A percentile compares a stretch with the other conserved stretches of the same genome.
Conservation (phyloP, 1,140 invertebrate genomes). For the Diabrotica undecimpunctata region DNA sequence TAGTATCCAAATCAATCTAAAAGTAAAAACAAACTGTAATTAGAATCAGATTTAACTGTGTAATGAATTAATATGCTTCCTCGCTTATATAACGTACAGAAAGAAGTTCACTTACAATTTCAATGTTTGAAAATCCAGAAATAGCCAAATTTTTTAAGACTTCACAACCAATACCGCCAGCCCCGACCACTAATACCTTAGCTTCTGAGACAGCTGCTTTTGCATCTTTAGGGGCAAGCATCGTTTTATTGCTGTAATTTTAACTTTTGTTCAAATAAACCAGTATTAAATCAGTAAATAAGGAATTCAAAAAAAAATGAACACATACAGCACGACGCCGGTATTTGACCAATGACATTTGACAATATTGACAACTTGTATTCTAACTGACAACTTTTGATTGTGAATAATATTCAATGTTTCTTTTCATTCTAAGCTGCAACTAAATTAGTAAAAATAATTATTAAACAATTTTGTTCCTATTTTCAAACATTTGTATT, state of each 20-base stretch:
- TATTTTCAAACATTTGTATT: too few relatives aligned
- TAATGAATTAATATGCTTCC: not conserved
- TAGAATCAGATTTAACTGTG: not conserved
- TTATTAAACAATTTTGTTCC: too few relatives aligned
- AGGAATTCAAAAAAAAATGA: too few relatives aligned
- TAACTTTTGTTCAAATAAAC: too few relatives aligned
- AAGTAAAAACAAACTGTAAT: conserved; percentile 10
- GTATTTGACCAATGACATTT: too few relatives aligned
- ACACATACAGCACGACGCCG: too few relatives aligned
- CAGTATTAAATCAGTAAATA: too few relatives aligned
- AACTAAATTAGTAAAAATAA: too few relatives aligned
- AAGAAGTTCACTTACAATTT: conserved; percentile 72
- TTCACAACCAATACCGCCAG: conserved; percentile 99
- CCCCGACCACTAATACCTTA: conserved; percentile 83
- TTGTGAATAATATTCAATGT: too few relatives aligned
- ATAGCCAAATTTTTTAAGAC: conserved; percentile 96
- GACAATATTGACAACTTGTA: too few relatives aligned
- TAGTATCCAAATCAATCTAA: conserved; percentile 98
- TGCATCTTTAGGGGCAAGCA: conserved; percentile 19
- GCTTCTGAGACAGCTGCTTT: conserved; percentile 31
- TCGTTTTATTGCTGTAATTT: not conserved
- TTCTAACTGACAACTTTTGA: too few relatives aligned
- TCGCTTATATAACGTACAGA: not conserved
- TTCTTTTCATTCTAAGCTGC: too few relatives aligned
- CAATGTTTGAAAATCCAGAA: conserved; percentile 88